Evolutionary conservation across 2,888 invertebrate species (phyloP), one percentile per base, ranked within the genome.

Genomic region (Pheosia tremula): DNA sequence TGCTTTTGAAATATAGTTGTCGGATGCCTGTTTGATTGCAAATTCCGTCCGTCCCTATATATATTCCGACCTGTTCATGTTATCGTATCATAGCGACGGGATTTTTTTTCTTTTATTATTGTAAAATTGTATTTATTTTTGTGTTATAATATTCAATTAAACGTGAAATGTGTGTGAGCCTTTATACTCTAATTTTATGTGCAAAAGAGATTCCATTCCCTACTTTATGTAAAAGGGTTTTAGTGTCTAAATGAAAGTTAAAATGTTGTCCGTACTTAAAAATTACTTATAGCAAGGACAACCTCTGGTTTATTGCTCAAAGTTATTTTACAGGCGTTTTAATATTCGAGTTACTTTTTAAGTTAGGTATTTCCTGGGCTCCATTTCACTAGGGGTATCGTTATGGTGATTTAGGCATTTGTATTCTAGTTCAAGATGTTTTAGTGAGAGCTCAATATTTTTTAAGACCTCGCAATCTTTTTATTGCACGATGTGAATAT

Each of bases 131-230:
- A 24, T 24, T 24, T 24, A 24, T 24, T 24, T 24, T 24, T 1
- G 2, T 24, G 2, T 24, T 24, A 24, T 24, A 24, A 24, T 24
- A 24, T 24, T 24, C 24, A 24, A 24, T 24, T 24, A 49, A n/a
- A 4, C 5, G n/a, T 9, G 49, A 50, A 37, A 8, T 53, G 53
- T 11, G 53, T 53, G 37, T 37, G 9, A 13, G 36, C 45, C 56
- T 56, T 56, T 56, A 43, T 77, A 75, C 71, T 78, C 78, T 76
- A 77, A 79, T 79, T 81, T 80, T 78, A 77, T 77, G 75, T 64
- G 71, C 67, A 63, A 66, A 65, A 67, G 72, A 76, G 71, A 79
- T 76, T 73, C 72, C 73, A 68, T 77, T 77, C 59, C 65, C 62
- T 68, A 72, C 71, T 77, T 78, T 70, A 75, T 76, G 70, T 75